Evolutionary conservation across 2,888 invertebrate species (phyloP).

Genomic region (Podotricha telesiphe): DNA sequence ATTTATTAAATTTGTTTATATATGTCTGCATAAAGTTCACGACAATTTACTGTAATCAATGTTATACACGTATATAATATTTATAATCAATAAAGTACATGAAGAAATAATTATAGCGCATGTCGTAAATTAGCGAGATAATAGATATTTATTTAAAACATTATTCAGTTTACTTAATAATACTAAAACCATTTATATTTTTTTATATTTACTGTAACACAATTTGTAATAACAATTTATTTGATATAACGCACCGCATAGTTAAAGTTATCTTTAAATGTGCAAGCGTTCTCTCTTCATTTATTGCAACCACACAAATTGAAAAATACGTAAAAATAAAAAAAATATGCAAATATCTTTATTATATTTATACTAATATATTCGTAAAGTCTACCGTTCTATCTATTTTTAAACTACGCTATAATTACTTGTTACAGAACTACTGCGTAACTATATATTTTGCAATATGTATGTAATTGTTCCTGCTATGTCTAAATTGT

Average conservation of each 20-base stretch:
- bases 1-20: background rate
- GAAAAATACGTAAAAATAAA: too few relatives aligned
- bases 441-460: background rate
- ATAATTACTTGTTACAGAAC: background rate
- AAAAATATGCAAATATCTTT: too few relatives aligned
- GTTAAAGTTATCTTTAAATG: too few relatives aligned
- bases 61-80: background rate
- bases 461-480: background rate
- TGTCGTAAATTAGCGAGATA: background rate
- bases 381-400: background rate
- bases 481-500: background rate
- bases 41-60: slow-evolving; percentile 1
- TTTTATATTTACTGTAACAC: background rate
- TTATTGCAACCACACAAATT: too few relatives aligned
- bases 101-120: background rate
- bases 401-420: background rate
- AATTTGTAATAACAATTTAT: background rate
- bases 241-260: too few relatives aligned
- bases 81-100: slow-evolving; percentile 1
- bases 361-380: too few relatives aligned
- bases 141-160: background rate
- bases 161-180: background rate
- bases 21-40: slow-evolving; percentile 1
- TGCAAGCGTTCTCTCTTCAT: too few relatives aligned
- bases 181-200: too few relatives aligned